Conservation (phyloP, 2,113 vertebrate genomes). For the Puma concolor region DNA sequence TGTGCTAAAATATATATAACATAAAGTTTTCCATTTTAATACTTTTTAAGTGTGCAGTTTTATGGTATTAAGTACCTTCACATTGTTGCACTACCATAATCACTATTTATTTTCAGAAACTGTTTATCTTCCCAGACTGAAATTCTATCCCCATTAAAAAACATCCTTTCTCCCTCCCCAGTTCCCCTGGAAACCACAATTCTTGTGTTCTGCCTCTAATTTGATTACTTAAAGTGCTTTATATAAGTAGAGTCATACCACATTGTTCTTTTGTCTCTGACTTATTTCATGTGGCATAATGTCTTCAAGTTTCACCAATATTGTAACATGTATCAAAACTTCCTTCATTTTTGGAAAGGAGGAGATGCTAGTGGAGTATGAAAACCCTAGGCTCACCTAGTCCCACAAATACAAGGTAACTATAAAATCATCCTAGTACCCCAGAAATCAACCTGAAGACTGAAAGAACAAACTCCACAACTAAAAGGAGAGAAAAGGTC, state of each 20-base stretch:
- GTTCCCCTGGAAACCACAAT: not conserved
- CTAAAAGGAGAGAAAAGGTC: not conserved
- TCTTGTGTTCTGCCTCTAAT: not conserved
- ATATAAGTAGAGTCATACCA: not conserved
- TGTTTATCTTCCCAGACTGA: not conserved
- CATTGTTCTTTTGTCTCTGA: not conserved
- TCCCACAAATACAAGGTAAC: not conserved
- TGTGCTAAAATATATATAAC: not conserved
- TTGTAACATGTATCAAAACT: not conserved
- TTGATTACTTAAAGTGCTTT: not conserved
- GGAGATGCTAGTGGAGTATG: not conserved
- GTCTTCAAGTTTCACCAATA: not conserved
- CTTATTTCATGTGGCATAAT: not conserved
- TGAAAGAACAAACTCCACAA: not conserved
- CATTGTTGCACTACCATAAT: not conserved
- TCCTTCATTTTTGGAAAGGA: not conserved
- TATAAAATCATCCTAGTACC: not conserved
- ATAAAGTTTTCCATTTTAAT: not conserved
- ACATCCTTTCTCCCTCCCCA: rapidly evolving
- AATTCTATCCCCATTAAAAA: not conserved
- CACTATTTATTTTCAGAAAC: not conserved
- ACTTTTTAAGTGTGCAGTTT: not conserved
- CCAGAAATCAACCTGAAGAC: not conserved
- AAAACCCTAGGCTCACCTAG: not conserved
- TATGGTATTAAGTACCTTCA: not conserved